Percentiles rank a stretch among this genome's conserved stretches.
phyloP scores from a whole-genome alignment of 1,140 invertebrate species.

The Spodoptera litura region DNA sequence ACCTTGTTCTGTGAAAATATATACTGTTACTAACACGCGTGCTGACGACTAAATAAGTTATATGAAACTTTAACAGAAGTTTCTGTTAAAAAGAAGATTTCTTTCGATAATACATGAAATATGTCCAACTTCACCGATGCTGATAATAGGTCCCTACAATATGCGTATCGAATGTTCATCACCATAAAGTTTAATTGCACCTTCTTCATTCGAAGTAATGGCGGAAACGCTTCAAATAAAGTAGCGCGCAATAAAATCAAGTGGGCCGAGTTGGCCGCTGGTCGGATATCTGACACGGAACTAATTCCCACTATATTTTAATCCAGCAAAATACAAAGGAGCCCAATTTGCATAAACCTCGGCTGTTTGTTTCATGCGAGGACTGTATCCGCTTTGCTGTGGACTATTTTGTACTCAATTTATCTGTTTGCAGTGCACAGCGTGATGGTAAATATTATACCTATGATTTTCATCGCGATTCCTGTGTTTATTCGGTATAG shows the following conservation, averaged over 20 bases:
- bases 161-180: constrained; percentile 26
- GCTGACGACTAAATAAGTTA: too few relatives aligned
- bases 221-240: constrained; percentile 66
- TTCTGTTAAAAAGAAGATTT: not conserved
- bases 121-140: not conserved
- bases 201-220: constrained; percentile 51
- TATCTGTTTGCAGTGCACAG: constrained; percentile 68
- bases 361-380: constrained; percentile 83
- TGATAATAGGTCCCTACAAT: not conserved
- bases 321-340: constrained; percentile 84
- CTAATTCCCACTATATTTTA: constrained; percentile 85
- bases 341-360: constrained; percentile 85
- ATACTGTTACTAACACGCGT: too few relatives aligned
- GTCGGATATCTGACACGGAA: constrained; percentile 82
- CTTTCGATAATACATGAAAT: not conserved
- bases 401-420: constrained; percentile 80
- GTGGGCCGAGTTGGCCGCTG: constrained; percentile 69
- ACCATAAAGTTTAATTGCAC: constrained; percentile 31
- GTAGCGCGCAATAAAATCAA: constrained; percentile 77
- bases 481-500: constrained; percentile 11
- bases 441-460: constrained; percentile 53
- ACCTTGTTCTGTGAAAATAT: too few relatives aligned
- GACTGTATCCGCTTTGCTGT: constrained; percentile 80
- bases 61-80: too few relatives aligned
- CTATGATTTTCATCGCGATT: constrained; percentile 36